A percentile compares a stretch with the other conserved stretches of the same genome.
phyloP scores from a whole-genome alignment of 2,797 vertebrate genomes.

The Cuculus canorus region DNA sequence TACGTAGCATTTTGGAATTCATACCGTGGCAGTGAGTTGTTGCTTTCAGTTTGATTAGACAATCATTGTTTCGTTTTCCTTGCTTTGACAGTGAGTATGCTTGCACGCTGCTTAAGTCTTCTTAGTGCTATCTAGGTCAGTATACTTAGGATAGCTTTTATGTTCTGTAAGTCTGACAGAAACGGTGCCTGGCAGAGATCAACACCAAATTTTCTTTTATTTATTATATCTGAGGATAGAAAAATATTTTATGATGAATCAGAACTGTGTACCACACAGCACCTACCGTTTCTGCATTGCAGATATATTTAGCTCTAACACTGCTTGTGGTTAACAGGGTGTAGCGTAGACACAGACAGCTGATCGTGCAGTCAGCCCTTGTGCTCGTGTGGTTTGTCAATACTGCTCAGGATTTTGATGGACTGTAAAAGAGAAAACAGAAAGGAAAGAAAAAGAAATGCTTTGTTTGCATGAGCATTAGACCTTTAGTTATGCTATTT shows the following conservation, averaged over 20 bases:
- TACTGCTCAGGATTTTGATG: slow-evolving; percentile 73
- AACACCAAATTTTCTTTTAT: slow-evolving; percentile 56
- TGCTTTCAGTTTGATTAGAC: slow-evolving; percentile 73
- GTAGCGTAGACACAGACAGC: slow-evolving; percentile 81
- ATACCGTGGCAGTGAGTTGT: slow-evolving; percentile 41
- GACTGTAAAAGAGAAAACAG: slow-evolving; percentile 59
- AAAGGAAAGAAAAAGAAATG: slow-evolving; percentile 40
- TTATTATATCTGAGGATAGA: slow-evolving; percentile 63
- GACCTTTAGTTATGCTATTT: slow-evolving; percentile 48
- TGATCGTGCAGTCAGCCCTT: slow-evolving; percentile 79
- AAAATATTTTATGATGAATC: slow-evolving; percentile 72
- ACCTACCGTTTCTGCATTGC: slow-evolving; percentile 77
- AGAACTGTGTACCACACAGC: slow-evolving; percentile 66
- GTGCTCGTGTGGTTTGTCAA: slow-evolving; percentile 75
- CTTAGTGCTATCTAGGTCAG: slow-evolving; percentile 82
- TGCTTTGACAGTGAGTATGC: slow-evolving; percentile 62
- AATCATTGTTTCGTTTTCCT: slow-evolving; percentile 67
- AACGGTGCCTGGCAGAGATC: slow-evolving; percentile 33
- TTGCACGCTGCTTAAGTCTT: slow-evolving; percentile 70
- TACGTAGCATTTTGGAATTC: slow-evolving; percentile 67
- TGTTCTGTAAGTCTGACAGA: slow-evolving; percentile 50
- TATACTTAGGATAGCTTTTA: slow-evolving; percentile 72
- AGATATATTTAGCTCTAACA: slow-evolving; percentile 83
- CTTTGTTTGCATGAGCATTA: slow-evolving; percentile 33
- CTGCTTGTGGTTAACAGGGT: slow-evolving; percentile 81